These are phyloP conservation scores for Neuroterus valhalla DNA, from an alignment of 1,140 invertebrate species.

Conservation along the genomic window DNA sequence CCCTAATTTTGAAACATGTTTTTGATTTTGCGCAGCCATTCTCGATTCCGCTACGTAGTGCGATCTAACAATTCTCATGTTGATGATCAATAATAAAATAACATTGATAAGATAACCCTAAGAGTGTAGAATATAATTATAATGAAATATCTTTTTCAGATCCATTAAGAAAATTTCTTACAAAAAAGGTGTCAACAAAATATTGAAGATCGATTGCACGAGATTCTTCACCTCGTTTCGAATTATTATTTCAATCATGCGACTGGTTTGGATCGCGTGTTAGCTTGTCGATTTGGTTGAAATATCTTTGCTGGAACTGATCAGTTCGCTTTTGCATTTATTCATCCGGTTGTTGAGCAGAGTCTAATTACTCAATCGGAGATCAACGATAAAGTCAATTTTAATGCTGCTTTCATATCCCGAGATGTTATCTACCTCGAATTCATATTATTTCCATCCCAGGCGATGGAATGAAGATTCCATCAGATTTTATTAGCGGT, in stretches of 20 bases:
- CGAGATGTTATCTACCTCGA: neutral
- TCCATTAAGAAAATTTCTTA: neutral
- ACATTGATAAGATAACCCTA: too few species aligned
- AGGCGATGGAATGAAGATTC: neutral
- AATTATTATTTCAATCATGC: slow-evolving; percentile 2
- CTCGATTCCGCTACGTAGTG: too few species aligned
- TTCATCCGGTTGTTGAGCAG: neutral
- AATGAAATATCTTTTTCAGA: neutral
- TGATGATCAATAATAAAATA: too few species aligned
- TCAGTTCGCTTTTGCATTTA: slow-evolving; percentile 15
- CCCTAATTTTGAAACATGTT: too few species aligned
- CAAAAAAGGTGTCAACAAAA: neutral
- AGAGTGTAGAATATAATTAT: too few species aligned
- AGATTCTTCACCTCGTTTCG: slow-evolving; percentile 2
- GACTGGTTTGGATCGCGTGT: slow-evolving; percentile 14
- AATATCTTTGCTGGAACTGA: slow-evolving; percentile 7
- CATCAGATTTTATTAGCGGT: neutral
- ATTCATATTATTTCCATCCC: neutral
- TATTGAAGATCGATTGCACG: slow-evolving; percentile 5
- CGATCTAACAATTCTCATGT: too few species aligned
- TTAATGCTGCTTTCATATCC: neutral
- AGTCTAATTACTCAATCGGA: neutral
- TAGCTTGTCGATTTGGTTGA: neutral
- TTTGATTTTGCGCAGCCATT: too few species aligned
- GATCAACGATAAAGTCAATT: slow-evolving; percentile 20